Evolutionary conservation across 2,888 invertebrate genomes (phyloP).

Genomic region (Trissolcus brochymenae): DNA sequence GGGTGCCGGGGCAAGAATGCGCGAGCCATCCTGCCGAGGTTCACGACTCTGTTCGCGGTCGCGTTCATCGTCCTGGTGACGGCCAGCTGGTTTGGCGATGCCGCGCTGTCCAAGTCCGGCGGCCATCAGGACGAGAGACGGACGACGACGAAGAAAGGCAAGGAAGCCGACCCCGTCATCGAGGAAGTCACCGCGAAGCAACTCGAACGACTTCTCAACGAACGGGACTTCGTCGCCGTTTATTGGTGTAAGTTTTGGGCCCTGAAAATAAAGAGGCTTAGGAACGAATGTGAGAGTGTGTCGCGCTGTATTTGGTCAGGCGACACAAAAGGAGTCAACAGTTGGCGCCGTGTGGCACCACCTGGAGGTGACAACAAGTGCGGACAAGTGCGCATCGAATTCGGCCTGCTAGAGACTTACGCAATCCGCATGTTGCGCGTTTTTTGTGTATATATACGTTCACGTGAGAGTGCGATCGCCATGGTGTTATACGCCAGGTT

Average conservation of each 20-base stretch:
- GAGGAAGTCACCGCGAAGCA: constrained; percentile 96
- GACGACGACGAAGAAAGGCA: constrained; percentile 48
- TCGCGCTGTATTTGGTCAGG: constrained; percentile 41
- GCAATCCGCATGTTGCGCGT: constrained; percentile 16
- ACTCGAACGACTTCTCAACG: constrained; percentile 91
- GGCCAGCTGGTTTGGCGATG: constrained; percentile 59
- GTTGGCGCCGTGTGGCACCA: constrained; percentile 21
- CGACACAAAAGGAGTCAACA: not conserved
- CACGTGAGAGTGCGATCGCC: constrained; percentile 15
- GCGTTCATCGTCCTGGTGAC: constrained; percentile 63
- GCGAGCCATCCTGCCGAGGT: constrained; percentile 60
- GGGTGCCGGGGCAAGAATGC: constrained; percentile 70
- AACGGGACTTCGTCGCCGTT: constrained; percentile 96
- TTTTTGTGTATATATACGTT: constrained; percentile 38
- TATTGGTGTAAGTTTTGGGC: constrained; percentile 92
- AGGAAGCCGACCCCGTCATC: constrained; percentile 85
- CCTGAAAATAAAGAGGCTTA: not conserved
- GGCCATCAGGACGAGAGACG: constrained; percentile 62
- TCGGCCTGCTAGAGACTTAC: constrained; percentile 24
- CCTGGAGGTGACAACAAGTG: constrained; percentile 19
- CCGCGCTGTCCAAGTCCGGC: constrained; percentile 46
- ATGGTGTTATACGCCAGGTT: constrained; percentile 27
- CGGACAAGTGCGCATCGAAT: constrained; percentile 28
- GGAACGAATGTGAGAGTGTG: not conserved
- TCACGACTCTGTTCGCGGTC: constrained; percentile 58